Conservation (phyloP, 2,888 invertebrate species). For the Saturnia japonica region DNA sequence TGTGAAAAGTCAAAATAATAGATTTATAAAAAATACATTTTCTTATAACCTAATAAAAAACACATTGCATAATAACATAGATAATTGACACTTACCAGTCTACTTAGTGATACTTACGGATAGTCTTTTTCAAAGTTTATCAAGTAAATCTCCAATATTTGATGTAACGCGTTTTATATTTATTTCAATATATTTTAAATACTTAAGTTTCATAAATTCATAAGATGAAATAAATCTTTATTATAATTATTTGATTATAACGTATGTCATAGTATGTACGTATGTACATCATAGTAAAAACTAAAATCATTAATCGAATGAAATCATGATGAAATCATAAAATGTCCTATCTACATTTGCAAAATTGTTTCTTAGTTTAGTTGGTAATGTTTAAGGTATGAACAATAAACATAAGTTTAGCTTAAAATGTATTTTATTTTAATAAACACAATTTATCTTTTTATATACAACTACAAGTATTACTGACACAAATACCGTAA, state of each 20-base stretch:
- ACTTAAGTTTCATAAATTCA: neutral
- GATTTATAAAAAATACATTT: neutral
- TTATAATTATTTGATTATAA: neutral
- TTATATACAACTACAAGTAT: constrained; percentile 68
- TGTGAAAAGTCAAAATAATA: constrained; percentile 67
- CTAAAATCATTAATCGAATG: neutral
- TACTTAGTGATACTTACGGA: neutral
- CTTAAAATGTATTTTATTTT: neutral
- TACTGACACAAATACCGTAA: constrained; percentile 65
- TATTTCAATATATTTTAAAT: neutral
- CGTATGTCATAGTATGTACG: no score
- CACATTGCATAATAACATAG: neutral
- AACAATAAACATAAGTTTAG: neutral
- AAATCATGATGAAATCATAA: neutral
- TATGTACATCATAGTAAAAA: neutral
- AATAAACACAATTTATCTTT: neutral
- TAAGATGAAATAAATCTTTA: neutral
- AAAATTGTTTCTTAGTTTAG: neutral
- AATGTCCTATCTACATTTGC: neutral
- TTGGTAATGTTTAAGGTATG: constrained; percentile 6
- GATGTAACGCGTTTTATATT: neutral
- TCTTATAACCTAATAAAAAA: neutral
- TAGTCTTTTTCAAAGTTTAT: neutral
- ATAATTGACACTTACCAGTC: neutral
- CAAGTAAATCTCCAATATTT: neutral